Percentiles rank a stretch among this genome's conserved stretches.
phyloP scores from a whole-genome alignment of 1,140 invertebrate genomes.

The Drosophila mojavensis region DNA sequence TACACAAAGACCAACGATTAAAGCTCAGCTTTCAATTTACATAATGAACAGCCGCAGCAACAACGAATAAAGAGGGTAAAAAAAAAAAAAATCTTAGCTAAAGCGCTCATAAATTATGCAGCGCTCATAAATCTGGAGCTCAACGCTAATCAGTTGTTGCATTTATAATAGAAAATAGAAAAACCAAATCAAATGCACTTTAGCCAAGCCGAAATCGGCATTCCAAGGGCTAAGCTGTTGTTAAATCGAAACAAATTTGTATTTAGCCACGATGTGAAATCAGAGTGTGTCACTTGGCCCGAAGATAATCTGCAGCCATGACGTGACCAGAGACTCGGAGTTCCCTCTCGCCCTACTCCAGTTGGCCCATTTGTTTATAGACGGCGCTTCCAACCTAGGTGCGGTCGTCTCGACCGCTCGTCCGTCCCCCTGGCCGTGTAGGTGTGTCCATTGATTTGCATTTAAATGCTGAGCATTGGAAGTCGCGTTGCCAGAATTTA shows the following conservation, averaged over 20 bases:
- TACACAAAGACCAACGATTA: constrained; percentile 8
- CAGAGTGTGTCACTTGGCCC: constrained; percentile 48
- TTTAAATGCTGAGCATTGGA: constrained; percentile 54
- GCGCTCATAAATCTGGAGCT: constrained; percentile 68
- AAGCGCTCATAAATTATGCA: constrained; percentile 63
- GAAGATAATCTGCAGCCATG: constrained; percentile 64
- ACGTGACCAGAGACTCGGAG: constrained; percentile 32
- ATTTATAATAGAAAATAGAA: constrained; percentile 35
- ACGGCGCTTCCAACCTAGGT: constrained; percentile 57
- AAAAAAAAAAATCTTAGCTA: neutral
- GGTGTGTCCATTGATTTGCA: constrained; percentile 63
- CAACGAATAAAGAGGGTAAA: neutral
- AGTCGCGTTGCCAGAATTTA: constrained; percentile 53
- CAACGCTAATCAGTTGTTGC: constrained; percentile 73
- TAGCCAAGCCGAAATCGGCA: constrained; percentile 26
- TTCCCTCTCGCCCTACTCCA: too few relatives aligned
- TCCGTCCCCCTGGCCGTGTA: constrained; percentile 18
- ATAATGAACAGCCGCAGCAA: constrained; percentile 3
- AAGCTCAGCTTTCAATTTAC: constrained; percentile 43
- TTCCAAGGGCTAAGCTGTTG: constrained; percentile 58
- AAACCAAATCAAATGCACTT: constrained; percentile 52
- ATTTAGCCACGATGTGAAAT: constrained; percentile 48
- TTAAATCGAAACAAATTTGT: constrained; percentile 70
- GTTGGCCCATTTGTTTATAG: constrained; percentile 47
- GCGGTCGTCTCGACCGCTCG: constrained; percentile 26